A percentile compares a stretch with the other conserved stretches of the same genome.
phyloP scores from a whole-genome alignment of 2,113 vertebrate genomes.

The Halcyon senegalensis region DNA sequence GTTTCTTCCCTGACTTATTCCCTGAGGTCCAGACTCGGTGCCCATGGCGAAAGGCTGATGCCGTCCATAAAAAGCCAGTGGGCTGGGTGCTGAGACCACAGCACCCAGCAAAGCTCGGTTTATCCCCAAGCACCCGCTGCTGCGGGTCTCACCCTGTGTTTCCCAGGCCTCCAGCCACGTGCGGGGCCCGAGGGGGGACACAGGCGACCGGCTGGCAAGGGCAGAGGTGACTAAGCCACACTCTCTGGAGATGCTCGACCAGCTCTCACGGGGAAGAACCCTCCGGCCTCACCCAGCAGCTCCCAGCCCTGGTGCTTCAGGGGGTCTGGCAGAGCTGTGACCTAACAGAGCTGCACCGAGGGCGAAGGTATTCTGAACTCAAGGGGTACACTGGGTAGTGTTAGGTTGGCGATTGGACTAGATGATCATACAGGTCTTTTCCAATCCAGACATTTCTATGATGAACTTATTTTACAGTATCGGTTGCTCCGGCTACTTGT shows the following conservation, averaged over 20 bases:
- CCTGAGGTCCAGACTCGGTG: background rate
- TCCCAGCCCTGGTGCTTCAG: rapidly evolving
- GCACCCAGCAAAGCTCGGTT: background rate
- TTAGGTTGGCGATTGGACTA: too few species aligned
- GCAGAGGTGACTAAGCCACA: background rate
- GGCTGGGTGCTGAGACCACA: background rate
- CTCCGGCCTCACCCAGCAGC: background rate
- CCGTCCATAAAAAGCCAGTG: background rate
- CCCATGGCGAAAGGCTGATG: rapidly evolving
- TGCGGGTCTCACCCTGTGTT: background rate
- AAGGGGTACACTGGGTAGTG: too few species aligned
- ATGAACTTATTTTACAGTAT: background rate
- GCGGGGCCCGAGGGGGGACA: background rate
- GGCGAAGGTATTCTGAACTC: background rate
- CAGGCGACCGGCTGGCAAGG: rapidly evolving
- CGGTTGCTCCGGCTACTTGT: background rate
- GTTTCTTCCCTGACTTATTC: background rate
- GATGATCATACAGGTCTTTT: too few species aligned
- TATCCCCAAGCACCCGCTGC: background rate
- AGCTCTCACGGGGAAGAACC: background rate
- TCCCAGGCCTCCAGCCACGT: rapidly evolving
- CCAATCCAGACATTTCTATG: background rate
- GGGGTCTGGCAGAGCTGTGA: background rate
- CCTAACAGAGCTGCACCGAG: background rate
- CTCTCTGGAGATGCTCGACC: rapidly evolving